Evolutionary conservation across 2,797 vertebrate genomes (phyloP), one percentile per base, ranked within the genome.

Genomic region (Gymnoscopelus braueri): DNA sequence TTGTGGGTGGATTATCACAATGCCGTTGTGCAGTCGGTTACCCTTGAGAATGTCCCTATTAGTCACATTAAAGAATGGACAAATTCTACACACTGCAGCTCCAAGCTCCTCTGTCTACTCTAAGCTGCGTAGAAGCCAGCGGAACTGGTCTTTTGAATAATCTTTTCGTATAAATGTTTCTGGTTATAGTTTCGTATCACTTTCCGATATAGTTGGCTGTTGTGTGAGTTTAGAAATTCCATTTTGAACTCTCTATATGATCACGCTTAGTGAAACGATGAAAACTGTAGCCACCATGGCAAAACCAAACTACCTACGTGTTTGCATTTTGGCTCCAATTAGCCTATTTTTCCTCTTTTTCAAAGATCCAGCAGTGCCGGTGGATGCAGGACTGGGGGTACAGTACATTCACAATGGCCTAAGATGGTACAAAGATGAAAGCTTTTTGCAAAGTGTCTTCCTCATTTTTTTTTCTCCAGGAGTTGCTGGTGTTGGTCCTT

Each of bases 401-500:
- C 19, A 19, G 35, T 39, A 39, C 35, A 8, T 39, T 39, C 19
- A 19, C 35, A 6, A 39, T 8, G 35, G 35, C 6, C 35, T 19
- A 10, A 44, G 39, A 44, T 10, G 39, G 39, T 2, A 44, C 39
- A 44, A 9, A 44, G 39, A 44, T 44, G 39, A 44, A 44, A 44
- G 39, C 39, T 44, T 44, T 44, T 44, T 2, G 19, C 19, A 19
- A 24, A 26, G 12, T 62, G 8, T 48, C 44, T 35, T 62, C 58
- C 61, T 26, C 65, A 15, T 23, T 55, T 59, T 19, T 47, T 53
- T n/a, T 26, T 49, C 24, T 72, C 69, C 59, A 81, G 67, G 67
- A 77, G 69, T 67, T 79, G 81, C 81, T 79, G 85, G 68, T 52
- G 32, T 81, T 64, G 80, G 71, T 51, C 11, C 70, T 81, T 81